Percentiles rank a stretch among this genome's conserved stretches.
Evolutionary conservation across 2,113 vertebrate genomes (phyloP).

Genomic region (Pelvicachromis taeniatus): DNA sequence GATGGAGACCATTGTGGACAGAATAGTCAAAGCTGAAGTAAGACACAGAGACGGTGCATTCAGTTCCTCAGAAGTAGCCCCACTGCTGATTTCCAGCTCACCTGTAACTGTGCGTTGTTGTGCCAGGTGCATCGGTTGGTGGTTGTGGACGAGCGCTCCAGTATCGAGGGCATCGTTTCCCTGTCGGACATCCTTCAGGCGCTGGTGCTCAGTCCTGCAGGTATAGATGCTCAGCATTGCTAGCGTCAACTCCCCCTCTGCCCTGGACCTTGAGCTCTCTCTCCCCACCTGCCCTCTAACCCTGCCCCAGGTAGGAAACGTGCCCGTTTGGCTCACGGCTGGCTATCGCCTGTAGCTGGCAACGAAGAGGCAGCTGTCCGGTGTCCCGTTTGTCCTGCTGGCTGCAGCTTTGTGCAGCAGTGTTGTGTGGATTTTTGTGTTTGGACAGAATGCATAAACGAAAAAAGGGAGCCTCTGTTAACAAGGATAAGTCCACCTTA

Average conservation of each 20-base stretch:
- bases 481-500: not conserved
- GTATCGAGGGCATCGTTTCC: constrained; percentile 94
- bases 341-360: not conserved
- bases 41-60: constrained; percentile 6
- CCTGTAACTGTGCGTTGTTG: not conserved
- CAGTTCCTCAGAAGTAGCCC: not conserved
- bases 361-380: constrained; percentile 12
- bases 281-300: constrained; percentile 34
- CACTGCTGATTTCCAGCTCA: not conserved
- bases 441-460: not conserved
- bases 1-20: constrained; percentile 96
- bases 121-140: constrained; percentile 95
- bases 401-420: not conserved
- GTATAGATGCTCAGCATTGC: constrained; percentile 76
- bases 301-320: constrained; percentile 60
- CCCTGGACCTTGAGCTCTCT: constrained; percentile 51
- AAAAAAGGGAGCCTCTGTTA: not conserved
- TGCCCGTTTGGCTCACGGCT: not conserved
- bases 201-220: constrained; percentile 94
- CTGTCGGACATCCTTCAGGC: constrained; percentile 97
- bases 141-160: constrained; percentile 89
- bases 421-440: not conserved
- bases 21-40: constrained; percentile 97
- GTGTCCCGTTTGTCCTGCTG: constrained; percentile 9
- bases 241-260: constrained; percentile 46